A percentile compares a stretch with the other conserved stretches of the same genome.
Conservation (phyloP, 2,797 vertebrate genomes). For the Danionella dracula region DNA sequence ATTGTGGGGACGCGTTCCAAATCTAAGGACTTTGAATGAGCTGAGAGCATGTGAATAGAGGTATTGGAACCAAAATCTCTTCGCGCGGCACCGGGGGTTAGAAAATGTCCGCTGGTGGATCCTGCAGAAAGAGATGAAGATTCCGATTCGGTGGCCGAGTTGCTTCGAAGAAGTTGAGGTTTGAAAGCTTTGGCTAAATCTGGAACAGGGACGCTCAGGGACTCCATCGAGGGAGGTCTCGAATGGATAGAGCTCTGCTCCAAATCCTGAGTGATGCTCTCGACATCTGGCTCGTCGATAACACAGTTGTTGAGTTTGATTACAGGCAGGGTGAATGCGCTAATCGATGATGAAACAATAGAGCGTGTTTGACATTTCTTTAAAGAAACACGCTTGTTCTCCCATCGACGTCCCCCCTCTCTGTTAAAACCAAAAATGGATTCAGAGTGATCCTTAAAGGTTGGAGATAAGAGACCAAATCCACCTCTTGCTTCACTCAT, state of each 20-base stretch:
- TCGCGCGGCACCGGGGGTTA: constrained; percentile 84
- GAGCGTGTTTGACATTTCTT: constrained; percentile 87
- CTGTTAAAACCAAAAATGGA: constrained; percentile 71
- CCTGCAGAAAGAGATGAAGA: constrained; percentile 72
- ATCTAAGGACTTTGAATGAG: constrained; percentile 94
- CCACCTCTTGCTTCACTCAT: constrained; percentile 70
- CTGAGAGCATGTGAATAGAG: constrained; percentile 86
- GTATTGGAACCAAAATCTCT: constrained; percentile 92
- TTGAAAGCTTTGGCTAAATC: constrained; percentile 78
- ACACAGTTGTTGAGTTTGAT: constrained; percentile 99
- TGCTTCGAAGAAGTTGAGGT: constrained; percentile 72
- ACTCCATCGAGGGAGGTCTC: constrained; percentile 81
- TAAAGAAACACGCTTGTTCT: constrained; percentile 61
- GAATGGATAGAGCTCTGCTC: constrained; percentile 57
- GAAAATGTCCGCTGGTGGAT: constrained; percentile 71
- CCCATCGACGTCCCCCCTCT: constrained; percentile 60
- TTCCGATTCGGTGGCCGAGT: constrained; percentile 72
- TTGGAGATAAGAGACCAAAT: constrained; percentile 74
- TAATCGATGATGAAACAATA: constrained; percentile 94
- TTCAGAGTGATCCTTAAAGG: constrained; percentile 71
- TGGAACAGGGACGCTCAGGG: constrained; percentile 76
- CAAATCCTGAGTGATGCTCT: constrained; percentile 87
- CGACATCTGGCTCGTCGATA: constrained; percentile 91
- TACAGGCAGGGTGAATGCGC: constrained; percentile 91
- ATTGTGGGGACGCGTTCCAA: constrained; percentile 78